Base-by-base conservation (phyloP, 2,797 vertebrate species). In the Myripristis jacobus region DNA sequence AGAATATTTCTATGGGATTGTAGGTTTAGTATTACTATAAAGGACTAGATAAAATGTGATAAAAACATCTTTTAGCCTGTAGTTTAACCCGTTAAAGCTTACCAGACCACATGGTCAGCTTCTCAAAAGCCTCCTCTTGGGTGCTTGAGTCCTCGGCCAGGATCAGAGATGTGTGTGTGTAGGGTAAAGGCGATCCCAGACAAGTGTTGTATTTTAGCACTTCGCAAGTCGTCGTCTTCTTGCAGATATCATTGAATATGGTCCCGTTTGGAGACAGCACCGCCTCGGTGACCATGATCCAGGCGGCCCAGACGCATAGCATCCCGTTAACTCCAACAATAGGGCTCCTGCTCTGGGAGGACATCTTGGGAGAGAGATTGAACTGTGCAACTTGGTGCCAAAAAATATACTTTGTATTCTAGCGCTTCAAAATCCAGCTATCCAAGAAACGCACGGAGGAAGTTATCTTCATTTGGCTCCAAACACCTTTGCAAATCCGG, bases 61-160 rank as follows among this genome's bases (percentile, higher is more conserved):
- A 0, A 0, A 13, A 48, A n/a, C 9, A 70, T 59, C 3, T 71
- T 46, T 36, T 1, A 4, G 1, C 9, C 0, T 57, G 50, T 31
- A n/a, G 11, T 46, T 50, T 53, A 10, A 46, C 10, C 0, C 36
- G 18, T 6, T 13, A 69, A 67, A 71, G 77, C 96, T 94, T 91
- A 98, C 97, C 97, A 11, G 97, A 97, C 97, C 97, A 98, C 89
- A 98, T 96, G 92, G 95, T 91, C 56, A 98, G 80, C 82, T 98
- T 98, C 81, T 96, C 95, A 47, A 94, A 94, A 66, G 95, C 97
- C 79, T 98, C 96, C 55, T 97, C 96, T 76, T 98, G 97, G 1
- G 95, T 95, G 58, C 54, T 85, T 27, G 97, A 98, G 88, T 98
- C 97, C 67, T 94, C 94, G 0, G 97, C 96, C 94, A 98, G 92